Evolutionary conservation across 2,797 vertebrate genomes (phyloP), one percentile per base, ranked within the genome.

Genomic region (Taeniopygia guttata): DNA sequence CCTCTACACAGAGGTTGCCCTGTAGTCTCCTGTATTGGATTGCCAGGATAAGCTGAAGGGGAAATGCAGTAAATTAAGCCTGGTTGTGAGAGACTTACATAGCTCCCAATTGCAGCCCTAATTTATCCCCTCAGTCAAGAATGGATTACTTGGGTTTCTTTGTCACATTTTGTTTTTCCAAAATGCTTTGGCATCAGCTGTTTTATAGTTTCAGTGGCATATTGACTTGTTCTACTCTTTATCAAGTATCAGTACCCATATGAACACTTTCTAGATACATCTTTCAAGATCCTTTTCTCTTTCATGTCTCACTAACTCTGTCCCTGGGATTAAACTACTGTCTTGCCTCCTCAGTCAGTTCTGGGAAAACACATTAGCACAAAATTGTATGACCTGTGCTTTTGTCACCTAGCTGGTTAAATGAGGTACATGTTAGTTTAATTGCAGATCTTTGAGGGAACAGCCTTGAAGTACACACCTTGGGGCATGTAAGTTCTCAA

Each of bases 291-390:
- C 32, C 17, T 89, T 82, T 87, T 86, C 73, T 91, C 73, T 94
- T 94, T 94, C 80, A 82, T 84, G 40, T 95, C 69, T 94, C 87
- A 75, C 87, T 93, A 80, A 85, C 72, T 87, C 69, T 88, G 89
- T 86, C 64, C 62, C 87, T 76, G 46, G 46, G 29, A 93, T 69
- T 85, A 55, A 93, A 62, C 51, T 59, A 49, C 58, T 2, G 1
- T 55, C 36, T 55, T 92, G 30, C 48, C 46, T 73, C 55, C 51
- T 88, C 54, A 68, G 51, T 30, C 63, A 36, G 12, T 68, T 76
- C 43, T 74, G 34, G 72, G 69, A 91, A 84, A 1, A 6, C 16
- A 75, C 16, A 76, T 90, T 66, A 95, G 8, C 36, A 79, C 40
- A 75, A 91, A 94, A 86, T 52, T 79, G 26, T 20, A 55, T 76